phyloP scores from a whole-genome alignment of 2,113 vertebrate genomes.

The Etheostoma cragini region DNA sequence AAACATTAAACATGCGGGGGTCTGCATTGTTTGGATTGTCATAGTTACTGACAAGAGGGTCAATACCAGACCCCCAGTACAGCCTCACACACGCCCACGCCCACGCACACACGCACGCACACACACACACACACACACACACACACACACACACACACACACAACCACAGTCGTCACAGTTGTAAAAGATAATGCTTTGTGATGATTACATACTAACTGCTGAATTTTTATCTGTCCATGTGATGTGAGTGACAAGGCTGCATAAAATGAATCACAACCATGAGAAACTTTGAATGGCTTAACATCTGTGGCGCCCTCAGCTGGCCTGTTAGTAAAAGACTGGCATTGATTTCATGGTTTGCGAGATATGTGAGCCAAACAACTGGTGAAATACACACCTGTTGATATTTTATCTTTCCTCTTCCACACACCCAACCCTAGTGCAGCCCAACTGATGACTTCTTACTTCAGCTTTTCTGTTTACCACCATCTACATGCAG shows the following conservation, averaged over 20 bases:
- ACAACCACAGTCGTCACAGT: neutral
- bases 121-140: neutral
- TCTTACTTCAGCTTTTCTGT: neutral
- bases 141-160: neutral
- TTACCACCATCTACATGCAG: neutral
- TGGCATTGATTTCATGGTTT: slow-evolving; percentile 7
- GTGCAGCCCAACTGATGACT: neutral
- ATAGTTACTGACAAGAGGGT: slow-evolving; percentile 71
- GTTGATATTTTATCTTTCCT: slow-evolving; percentile 2
- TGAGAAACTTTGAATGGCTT: neutral
- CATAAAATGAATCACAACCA: neutral
- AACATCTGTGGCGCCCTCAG: slow-evolving; percentile 12
- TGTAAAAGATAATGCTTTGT: neutral
- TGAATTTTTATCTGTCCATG: neutral
- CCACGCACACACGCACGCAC: neutral
- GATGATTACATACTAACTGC: neutral
- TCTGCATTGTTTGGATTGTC: slow-evolving; percentile 51
- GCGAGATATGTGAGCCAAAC: neutral
- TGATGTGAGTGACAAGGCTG: neutral
- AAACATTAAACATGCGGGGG: neutral
- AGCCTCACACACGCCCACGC: neutral
- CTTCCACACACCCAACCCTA: neutral
- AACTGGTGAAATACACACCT: neutral
- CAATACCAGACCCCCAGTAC: slow-evolving; percentile 44
- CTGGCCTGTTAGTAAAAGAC: slow-evolving; percentile 4